A percentile compares a stretch with the other conserved stretches of the same genome.
phyloP scores from a whole-genome alignment of 1,140 invertebrate species.

The Lordiphosa mommai region DNA sequence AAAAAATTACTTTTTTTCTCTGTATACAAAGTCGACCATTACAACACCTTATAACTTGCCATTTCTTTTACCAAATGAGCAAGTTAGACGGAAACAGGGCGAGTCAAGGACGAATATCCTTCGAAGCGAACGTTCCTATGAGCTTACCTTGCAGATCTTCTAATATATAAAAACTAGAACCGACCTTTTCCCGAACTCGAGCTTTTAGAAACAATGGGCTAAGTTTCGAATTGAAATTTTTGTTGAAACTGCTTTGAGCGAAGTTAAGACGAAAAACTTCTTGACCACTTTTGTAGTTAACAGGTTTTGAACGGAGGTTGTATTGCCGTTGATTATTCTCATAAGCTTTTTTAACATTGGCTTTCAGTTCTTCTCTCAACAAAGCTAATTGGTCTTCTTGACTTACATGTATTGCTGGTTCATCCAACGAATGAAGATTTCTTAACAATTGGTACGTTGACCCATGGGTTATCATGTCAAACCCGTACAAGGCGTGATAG shows the following conservation, averaged over 20 bases:
- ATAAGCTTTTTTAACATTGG: neutral
- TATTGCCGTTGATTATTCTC: neutral
- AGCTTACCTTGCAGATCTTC: neutral
- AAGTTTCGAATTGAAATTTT: slow-evolving; percentile 10
- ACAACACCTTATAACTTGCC: no score
- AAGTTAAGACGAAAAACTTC: neutral
- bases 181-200: neutral
- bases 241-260: neutral
- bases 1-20: no score
- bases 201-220: slow-evolving; percentile 2
- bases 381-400: neutral
- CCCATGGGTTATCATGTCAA: slow-evolving; percentile 2
- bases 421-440: neutral
- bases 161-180: neutral
- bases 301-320: neutral
- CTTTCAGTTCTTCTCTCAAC: neutral
- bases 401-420: neutral
- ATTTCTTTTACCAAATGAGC: no score
- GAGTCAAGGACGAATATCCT: no score
- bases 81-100: no score
- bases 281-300: neutral
- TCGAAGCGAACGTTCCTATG: neutral
- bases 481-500: slow-evolving; percentile 1
- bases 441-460: neutral
- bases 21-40: no score